Evolutionary conservation across 2,113 vertebrate species (phyloP).

Genomic region (Amphiprion ocellaris): DNA sequence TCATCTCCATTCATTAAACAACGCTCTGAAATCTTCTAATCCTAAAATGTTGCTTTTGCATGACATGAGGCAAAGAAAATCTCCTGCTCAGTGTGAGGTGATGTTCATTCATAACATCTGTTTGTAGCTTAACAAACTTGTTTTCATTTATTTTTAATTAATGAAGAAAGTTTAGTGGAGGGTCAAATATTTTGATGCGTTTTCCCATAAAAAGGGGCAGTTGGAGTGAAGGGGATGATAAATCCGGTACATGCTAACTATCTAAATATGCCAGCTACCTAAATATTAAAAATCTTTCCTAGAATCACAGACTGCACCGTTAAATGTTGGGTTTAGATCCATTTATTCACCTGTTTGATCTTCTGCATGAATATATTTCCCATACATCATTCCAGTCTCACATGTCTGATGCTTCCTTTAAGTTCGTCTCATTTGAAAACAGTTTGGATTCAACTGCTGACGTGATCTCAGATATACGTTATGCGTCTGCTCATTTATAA

Average conservation of each 20-base stretch:
- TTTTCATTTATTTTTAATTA: constrained; percentile 36
- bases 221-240: no score
- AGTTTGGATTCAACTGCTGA: background rate
- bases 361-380: constrained; percentile 6
- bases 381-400: background rate
- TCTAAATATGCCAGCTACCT: no score
- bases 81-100: background rate
- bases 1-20: constrained; percentile 51
- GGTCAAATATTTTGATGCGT: background rate
- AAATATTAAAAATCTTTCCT: no score
- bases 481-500: constrained; percentile 20
- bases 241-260: no score
- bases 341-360: constrained; percentile 5
- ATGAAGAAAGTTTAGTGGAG: constrained; percentile 5
- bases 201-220: background rate
- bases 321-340: background rate
- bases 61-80: constrained; percentile 22
- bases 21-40: constrained; percentile 38
- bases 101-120: constrained; percentile 27
- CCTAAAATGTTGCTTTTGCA: constrained; percentile 29
- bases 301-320: no score
- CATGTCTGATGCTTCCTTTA: background rate
- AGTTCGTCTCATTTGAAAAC: background rate
- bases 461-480: constrained; percentile 47
- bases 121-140: constrained; percentile 20